phyloP scores from a whole-genome alignment of 2,797 vertebrate genomes.

The Sarcophilus harrisii region DNA sequence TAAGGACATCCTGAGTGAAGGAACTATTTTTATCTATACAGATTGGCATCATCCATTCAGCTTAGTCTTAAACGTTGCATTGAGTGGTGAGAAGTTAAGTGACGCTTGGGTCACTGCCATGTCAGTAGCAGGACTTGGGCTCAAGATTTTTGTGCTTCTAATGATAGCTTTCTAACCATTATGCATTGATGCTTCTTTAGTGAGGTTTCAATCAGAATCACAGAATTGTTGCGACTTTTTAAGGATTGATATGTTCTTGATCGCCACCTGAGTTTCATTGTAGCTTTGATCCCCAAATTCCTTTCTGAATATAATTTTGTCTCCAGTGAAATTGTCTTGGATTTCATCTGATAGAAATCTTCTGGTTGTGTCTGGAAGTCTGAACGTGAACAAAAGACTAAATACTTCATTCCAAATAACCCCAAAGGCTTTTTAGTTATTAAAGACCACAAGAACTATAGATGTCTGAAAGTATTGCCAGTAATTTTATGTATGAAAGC shows the following conservation, averaged over 20 bases:
- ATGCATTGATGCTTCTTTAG: background rate
- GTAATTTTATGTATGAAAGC: background rate
- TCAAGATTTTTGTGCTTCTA: background rate
- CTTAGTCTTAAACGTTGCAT: background rate
- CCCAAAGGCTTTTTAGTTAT: background rate
- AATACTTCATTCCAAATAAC: background rate
- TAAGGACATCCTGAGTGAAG: background rate
- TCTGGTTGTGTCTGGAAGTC: background rate
- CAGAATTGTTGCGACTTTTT: background rate
- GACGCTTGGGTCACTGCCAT: background rate
- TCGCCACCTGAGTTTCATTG: background rate
- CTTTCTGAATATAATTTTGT: background rate
- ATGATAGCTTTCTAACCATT: background rate
- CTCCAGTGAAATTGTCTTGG: background rate
- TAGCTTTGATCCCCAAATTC: background rate
- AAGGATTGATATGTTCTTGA: background rate
- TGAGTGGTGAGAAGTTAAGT: background rate
- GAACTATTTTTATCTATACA: background rate
- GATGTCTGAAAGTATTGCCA: background rate
- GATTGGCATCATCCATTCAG: background rate
- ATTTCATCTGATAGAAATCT: background rate
- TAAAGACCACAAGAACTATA: background rate
- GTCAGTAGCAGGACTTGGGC: background rate
- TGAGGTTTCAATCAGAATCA: background rate
- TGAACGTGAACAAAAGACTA: background rate